Conservation (phyloP, 2,113 vertebrate species). For the Notarius quadriscutis region DNA sequence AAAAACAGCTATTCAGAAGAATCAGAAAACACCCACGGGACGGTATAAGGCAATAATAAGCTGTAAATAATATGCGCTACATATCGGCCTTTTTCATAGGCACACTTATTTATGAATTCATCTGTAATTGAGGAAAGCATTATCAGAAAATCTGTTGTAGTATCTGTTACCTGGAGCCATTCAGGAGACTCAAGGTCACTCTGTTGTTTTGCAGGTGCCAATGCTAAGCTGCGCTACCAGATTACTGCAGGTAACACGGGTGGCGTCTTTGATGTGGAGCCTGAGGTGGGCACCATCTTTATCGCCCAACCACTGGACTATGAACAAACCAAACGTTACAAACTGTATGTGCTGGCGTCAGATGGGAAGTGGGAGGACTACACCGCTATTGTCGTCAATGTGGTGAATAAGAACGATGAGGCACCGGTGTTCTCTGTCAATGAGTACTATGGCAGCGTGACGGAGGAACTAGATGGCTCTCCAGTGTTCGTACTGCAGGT, state of each 20-base stretch:
- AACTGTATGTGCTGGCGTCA: conserved; percentile 83
- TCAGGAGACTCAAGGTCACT: not conserved
- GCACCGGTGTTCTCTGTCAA: conserved; percentile 82
- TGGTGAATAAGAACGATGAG: conserved; percentile 89
- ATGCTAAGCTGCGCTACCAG: conserved; percentile 85
- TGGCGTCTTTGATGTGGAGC: conserved; percentile 82
- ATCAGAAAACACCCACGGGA: not conserved
- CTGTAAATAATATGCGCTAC: not conserved
- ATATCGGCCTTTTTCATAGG: not conserved
- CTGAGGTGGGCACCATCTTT: conserved; percentile 84
- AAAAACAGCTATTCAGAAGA: not conserved
- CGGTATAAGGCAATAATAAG: not conserved
- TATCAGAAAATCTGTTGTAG: not conserved
- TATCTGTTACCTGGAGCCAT: not conserved
- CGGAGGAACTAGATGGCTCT: conserved; percentile 81
- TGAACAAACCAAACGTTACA: conserved; percentile 81
- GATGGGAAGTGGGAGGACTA: conserved; percentile 91
- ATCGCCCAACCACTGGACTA: conserved; percentile 84
- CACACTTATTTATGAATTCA: not conserved
- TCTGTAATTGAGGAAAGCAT: too few species aligned
- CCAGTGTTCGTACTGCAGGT: conserved; percentile 88
- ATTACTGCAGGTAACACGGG: conserved; percentile 84
- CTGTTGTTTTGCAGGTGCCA: conserved; percentile 73
- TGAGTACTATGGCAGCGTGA: conserved; percentile 86
- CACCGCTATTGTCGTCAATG: conserved; percentile 74